Conservation (phyloP, 2,888 invertebrate species). For the Pollenia labialis region DNA sequence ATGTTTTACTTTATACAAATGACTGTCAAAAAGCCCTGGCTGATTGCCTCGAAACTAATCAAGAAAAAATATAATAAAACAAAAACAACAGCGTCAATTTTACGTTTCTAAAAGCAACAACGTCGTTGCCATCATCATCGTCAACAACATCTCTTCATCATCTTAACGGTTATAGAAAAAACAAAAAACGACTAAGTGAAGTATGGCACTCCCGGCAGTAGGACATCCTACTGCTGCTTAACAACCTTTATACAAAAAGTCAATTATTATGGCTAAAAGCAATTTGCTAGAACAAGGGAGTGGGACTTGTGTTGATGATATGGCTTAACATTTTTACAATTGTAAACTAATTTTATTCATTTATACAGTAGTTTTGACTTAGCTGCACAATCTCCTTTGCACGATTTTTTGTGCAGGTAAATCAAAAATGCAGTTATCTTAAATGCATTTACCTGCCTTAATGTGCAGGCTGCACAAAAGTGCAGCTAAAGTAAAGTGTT, state of each 20-base stretch:
- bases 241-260: not conserved
- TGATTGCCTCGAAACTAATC: conserved; percentile 43
- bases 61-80: conserved; percentile 31
- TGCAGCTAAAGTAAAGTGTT: no score
- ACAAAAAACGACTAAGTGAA: not conserved
- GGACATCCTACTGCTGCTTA: not conserved
- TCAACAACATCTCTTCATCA: conserved; percentile 28
- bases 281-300: no score
- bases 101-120: not conserved
- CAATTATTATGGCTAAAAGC: no score
- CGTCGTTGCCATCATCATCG: conserved; percentile 10
- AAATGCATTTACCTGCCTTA: no score
- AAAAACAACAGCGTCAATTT: conserved; percentile 11
- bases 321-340: no score
- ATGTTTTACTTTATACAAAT: conserved; percentile 25
- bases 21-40: conserved; percentile 4
- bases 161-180: not conserved
- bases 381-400: no score
- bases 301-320: no score
- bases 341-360: no score
- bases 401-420: no score
- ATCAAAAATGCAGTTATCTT: no score
- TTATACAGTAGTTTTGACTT: no score
- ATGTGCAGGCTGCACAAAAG: no score
- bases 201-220: conserved; percentile 3